These are phyloP conservation scores for Brienomyrus longianalis DNA, from an alignment of 2,113 vertebrate species.

Conservation along the genomic window DNA sequence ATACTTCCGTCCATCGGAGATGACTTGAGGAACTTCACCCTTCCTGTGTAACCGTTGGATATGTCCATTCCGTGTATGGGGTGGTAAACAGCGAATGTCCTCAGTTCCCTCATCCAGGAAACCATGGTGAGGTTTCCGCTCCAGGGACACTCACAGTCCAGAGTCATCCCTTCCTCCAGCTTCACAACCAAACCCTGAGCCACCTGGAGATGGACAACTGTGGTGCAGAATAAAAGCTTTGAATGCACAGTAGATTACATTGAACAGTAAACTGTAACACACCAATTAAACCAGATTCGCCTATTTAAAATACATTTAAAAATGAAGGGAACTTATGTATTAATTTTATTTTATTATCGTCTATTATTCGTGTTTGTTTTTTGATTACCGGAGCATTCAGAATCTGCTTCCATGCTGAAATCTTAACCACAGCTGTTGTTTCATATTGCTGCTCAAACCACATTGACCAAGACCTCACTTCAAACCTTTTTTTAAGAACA, in stretches of 20 bases:
- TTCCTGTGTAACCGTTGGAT: constrained; percentile 41
- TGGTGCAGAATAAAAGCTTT: background rate
- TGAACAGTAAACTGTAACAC: background rate
- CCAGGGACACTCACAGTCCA: constrained; percentile 65
- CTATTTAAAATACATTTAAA: background rate
- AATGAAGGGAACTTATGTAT: background rate
- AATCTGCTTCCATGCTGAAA: background rate
- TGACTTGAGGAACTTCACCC: constrained; percentile 58
- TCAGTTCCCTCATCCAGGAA: constrained; percentile 63
- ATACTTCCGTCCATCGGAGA: constrained; percentile 56
- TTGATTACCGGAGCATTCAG: background rate
- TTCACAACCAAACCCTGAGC: constrained; percentile 49
- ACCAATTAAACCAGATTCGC: background rate
- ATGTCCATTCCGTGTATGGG: constrained; percentile 40
- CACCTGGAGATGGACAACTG: constrained; percentile 33
- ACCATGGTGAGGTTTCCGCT: constrained; percentile 53
- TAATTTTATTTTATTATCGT: background rate
- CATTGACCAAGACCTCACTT: background rate
- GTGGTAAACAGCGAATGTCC: constrained; percentile 55
- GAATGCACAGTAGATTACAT: background rate
- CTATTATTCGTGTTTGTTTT: background rate
- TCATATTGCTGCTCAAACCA: background rate
- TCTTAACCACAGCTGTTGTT: background rate
- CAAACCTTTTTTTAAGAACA: background rate
- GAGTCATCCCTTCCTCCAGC: constrained; percentile 63